Evolutionary conservation across 2,888 invertebrate genomes (phyloP).

Genomic region (Tuta absoluta): DNA sequence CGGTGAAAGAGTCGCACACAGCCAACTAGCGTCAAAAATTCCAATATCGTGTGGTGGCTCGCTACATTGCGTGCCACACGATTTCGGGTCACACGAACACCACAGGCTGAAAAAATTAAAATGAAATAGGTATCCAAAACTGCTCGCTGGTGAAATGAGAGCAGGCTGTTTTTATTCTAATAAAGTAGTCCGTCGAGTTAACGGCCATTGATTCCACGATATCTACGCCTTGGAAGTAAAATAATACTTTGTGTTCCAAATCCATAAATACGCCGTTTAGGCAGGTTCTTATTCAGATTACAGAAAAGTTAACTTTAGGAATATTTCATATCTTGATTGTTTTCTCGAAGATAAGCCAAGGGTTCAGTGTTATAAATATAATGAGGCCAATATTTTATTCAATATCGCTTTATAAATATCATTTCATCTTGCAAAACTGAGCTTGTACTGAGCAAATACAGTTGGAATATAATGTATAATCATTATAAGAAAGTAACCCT

Average conservation of each 20-base stretch:
- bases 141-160: constrained; percentile 32
- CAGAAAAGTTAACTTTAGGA: constrained; percentile 3
- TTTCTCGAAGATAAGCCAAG: constrained; percentile 35
- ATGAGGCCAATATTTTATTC: constrained; percentile 42
- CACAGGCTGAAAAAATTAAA: constrained; percentile 51
- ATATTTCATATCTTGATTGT: constrained; percentile 35
- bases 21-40: constrained; percentile 30
- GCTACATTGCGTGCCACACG: constrained; percentile 62
- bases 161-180: constrained; percentile 16
- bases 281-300: neutral
- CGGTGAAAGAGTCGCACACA: constrained; percentile 50
- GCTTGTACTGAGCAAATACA: too few relatives aligned
- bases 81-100: constrained; percentile 68
- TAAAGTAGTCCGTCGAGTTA: neutral
- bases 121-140: constrained; percentile 63
- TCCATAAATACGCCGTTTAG: neutral
- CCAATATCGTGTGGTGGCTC: constrained; percentile 43
- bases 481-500: too few relatives aligned
- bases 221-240: neutral
- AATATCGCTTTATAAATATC: constrained; percentile 34
- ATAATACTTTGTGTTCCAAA: neutral
- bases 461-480: too few relatives aligned
- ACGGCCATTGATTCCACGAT: neutral
- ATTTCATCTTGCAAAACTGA: neutral
- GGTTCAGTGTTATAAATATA: constrained; percentile 42